Evolutionary conservation across 92 coral and sea anemone species (phyloP), one percentile per base, ranked within the genome.

Genomic region (Epizoanthus rinbou): DNA sequence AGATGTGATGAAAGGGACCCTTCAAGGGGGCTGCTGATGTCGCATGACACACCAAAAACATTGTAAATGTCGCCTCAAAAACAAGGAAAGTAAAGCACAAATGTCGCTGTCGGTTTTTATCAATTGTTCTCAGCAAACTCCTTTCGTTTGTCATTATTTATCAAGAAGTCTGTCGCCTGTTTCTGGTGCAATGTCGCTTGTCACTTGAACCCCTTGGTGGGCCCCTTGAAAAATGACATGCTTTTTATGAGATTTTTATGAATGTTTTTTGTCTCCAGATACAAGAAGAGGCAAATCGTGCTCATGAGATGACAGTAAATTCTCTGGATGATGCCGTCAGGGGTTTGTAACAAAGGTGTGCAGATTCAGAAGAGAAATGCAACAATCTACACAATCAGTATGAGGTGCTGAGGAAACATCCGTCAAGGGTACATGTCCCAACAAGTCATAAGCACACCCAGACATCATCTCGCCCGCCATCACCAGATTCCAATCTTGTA

Each of bases 211-310:
- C n/a, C n/a, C n/a, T n/a, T n/a, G n/a, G n/a, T n/a, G n/a, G n/a
- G n/a, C n/a, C n/a, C n/a, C n/a, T n/a, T n/a, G n/a, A n/a, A 50
- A 50, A 50, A 1, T 10, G 54, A 13, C 54, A 1, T 1, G 14
- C 14, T 50, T 50, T 50, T 50, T 10, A 2, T 50, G 54, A 50
- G 54, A 50, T 50, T 50, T 25, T 68, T 18, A 33, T 14, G 33
- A 15, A 15, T 15, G 13, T 17, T 15, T 22, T 80, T 13, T 24
- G 4, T 59, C 39, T 83, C 50, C 79, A 96, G 99, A 92, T 92
- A 56, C 99, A 96, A 70, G 95, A 92, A 63, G 95, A 91, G 52
- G 98, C 99, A 14, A 94, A 96, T 19, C 89, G 90, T 17, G 89
- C 91, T 1, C 93, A 96, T 66, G 94, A 87, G 62, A 86, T 90